Conservation (phyloP, 2,797 vertebrate species). For the Leucoraja ocellata region DNA sequence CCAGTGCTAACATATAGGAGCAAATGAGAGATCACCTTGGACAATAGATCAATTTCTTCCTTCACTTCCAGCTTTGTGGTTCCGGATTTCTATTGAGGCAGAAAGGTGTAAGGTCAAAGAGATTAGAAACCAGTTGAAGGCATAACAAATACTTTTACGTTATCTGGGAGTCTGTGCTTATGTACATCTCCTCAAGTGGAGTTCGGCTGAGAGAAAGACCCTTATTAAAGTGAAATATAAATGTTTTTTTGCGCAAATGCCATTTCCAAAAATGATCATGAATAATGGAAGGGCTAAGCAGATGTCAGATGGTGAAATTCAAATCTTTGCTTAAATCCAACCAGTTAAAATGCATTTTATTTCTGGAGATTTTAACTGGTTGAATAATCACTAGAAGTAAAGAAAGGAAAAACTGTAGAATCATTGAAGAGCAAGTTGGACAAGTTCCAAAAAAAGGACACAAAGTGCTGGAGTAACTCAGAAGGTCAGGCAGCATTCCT, state of each 20-base stretch:
- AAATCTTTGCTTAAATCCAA: neutral
- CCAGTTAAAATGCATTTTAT: neutral
- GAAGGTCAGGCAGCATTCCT: too few relatives aligned
- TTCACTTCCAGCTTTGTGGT: neutral
- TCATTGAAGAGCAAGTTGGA: neutral
- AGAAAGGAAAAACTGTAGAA: neutral
- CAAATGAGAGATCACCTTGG: neutral
- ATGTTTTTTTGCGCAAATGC: neutral
- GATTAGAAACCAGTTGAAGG: neutral
- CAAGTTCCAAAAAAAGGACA: neutral
- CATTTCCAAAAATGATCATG: neutral
- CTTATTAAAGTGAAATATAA: neutral
- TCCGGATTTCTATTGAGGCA: neutral
- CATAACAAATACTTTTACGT: neutral
- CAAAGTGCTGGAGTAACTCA: too few relatives aligned
- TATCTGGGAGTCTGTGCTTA: neutral
- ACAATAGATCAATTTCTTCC: neutral
- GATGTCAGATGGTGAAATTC: neutral
- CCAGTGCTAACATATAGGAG: neutral
- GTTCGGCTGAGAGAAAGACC: neutral
- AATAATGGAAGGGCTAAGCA: neutral
- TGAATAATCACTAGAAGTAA: neutral
- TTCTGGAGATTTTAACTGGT: neutral
- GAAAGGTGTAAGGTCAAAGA: neutral
- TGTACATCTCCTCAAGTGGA: neutral